A percentile compares a stretch with the other conserved stretches of the same genome.
Conservation (phyloP, 1,140 invertebrate species). For the Drosophila subpulchrella region DNA sequence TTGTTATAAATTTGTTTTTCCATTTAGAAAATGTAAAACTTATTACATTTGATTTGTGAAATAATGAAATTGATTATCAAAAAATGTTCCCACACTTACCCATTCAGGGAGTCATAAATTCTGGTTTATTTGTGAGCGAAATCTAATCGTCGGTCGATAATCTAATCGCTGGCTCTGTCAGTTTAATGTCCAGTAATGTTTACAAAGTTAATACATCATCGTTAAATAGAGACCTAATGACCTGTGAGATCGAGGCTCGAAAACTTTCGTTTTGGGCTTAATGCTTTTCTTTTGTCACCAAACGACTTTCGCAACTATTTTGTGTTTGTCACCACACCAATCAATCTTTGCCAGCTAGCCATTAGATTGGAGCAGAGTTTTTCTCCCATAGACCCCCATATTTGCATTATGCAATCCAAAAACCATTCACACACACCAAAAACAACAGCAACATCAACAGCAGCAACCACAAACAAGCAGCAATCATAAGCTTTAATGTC, state of each 20-base stretch:
- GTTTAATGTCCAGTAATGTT: constrained; percentile 19
- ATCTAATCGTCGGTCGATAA: constrained; percentile 34
- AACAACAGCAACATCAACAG: constrained; percentile 13
- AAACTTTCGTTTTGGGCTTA: constrained; percentile 27
- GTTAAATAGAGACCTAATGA: constrained; percentile 32
- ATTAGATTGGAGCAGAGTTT: constrained; percentile 15
- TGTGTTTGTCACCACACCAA: constrained; percentile 27
- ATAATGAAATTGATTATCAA: neutral
- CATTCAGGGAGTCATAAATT: constrained; percentile 18
- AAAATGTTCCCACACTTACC: constrained; percentile 8
- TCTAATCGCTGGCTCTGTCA: constrained; percentile 28
- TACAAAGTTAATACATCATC: constrained; percentile 43
- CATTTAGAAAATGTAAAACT: neutral
- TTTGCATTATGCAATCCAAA: constrained; percentile 58
- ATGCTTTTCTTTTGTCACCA: constrained; percentile 42
- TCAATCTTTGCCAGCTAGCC: constrained; percentile 35
- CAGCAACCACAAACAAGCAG: constrained; percentile 45
- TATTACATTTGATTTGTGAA: neutral
- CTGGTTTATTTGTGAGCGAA: constrained; percentile 26
- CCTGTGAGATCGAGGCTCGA: constrained; percentile 10
- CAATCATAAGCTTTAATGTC: constrained; percentile 55
- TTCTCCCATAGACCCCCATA: constrained; percentile 16
- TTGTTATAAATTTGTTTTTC: neutral
- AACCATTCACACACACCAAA: constrained; percentile 27
- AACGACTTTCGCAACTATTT: constrained; percentile 44